Evolutionary conservation across 2,797 vertebrate genomes (phyloP).

Genomic region (Anolis apletophallus): DNA sequence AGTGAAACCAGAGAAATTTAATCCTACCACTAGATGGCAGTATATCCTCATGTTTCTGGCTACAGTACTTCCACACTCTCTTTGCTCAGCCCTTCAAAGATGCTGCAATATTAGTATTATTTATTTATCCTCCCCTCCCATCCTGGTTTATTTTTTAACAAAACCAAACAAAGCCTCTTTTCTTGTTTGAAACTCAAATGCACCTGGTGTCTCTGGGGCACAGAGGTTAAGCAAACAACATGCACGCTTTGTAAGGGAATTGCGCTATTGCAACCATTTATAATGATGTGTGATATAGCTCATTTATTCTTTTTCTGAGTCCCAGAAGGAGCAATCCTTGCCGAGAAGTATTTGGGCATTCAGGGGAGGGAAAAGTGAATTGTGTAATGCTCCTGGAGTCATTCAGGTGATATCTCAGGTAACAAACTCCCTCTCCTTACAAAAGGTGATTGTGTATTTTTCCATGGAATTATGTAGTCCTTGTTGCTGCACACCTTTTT

Average conservation of each 20-base stretch:
- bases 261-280: not conserved
- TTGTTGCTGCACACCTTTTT: not conserved
- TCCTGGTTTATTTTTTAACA: not conserved
- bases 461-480: too few species aligned
- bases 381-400: not conserved
- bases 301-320: not conserved
- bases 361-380: not conserved
- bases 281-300: not conserved
- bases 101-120: not conserved
- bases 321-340: not conserved
- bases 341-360: not conserved
- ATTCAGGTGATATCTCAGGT: not conserved
- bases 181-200: not conserved
- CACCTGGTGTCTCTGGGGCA: not conserved
- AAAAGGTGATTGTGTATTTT: too few species aligned
- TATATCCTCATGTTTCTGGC: slow-evolving; percentile 28
- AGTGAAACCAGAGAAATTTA: slow-evolving; percentile 3
- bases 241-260: not conserved
- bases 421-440: not conserved
- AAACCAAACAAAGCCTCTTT: not conserved
- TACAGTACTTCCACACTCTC: not conserved
- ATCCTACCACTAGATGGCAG: slow-evolving; percentile 62
- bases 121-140: not conserved
- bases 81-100: slow-evolving; percentile 4
- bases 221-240: not conserved